phyloP scores from a whole-genome alignment of 2,113 vertebrate species.

The Brachyistius frenatus region DNA sequence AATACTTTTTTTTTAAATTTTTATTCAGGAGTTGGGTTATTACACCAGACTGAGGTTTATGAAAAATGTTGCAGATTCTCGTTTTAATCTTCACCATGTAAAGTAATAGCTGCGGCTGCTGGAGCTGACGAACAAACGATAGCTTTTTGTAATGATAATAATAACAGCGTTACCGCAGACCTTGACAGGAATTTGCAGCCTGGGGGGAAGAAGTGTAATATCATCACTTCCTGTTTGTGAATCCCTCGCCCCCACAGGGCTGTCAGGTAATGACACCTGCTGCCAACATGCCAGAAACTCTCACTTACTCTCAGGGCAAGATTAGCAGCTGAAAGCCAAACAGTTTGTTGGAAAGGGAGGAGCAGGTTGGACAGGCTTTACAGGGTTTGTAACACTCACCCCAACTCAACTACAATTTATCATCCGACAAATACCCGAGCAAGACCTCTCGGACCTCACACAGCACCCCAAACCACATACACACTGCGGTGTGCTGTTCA shows the following conservation, averaged over 20 bases:
- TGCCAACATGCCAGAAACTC: constrained; percentile 64
- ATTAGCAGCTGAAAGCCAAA: constrained; percentile 68
- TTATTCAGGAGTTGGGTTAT: constrained; percentile 29
- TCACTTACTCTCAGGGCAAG: constrained; percentile 67
- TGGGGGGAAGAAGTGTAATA: constrained; percentile 55
- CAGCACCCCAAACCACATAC: not conserved
- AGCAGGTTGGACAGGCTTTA: constrained; percentile 50
- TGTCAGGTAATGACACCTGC: constrained; percentile 74
- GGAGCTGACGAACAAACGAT: constrained; percentile 39
- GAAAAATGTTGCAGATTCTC: constrained; percentile 35
- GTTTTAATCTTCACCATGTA: constrained; percentile 51
- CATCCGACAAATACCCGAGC: constrained; percentile 1
- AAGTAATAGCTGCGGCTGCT: constrained; percentile 44
- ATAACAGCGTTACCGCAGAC: constrained; percentile 44
- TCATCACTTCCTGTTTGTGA: constrained; percentile 72
- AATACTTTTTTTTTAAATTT: not conserved
- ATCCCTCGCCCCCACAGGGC: constrained; percentile 46
- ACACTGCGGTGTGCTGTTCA: not conserved
- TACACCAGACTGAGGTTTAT: constrained; percentile 22
- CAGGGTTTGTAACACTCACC: constrained; percentile 44
- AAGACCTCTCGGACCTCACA: not conserved
- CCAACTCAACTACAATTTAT: constrained; percentile 25
- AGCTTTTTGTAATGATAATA: constrained; percentile 38
- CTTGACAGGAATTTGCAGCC: constrained; percentile 47
- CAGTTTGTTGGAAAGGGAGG: constrained; percentile 58